Base-by-base conservation (phyloP, 2,888 invertebrate genomes). In the Acleris sparsana region DNA sequence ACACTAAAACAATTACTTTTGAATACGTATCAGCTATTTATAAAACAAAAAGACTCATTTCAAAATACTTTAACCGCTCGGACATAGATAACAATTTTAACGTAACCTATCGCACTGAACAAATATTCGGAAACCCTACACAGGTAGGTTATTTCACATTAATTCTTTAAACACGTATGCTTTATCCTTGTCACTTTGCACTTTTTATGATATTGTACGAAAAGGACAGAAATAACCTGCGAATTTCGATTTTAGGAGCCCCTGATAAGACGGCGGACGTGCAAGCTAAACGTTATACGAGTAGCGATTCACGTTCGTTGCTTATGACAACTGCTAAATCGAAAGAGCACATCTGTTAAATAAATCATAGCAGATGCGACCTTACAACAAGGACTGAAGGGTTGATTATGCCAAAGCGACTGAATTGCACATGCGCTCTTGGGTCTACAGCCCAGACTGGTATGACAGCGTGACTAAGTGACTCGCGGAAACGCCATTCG, bases 391-490 rank as follows among this genome's bases (percentile, higher is more conserved):
- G 13, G 39, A 39, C 0, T 39, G 13, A 13, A 39, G 13, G 39
- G 39, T 39, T 39, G 39, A 11, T 39, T 33, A 39, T 39, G 13
- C 13, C 39, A 39, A 39, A 39, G 39, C 39, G 39, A 39, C 39
- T 39, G 39, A 3, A 39, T 39, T 39, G 39, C 39, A 39, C 46
- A 17, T 46, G n/a, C 17, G 46, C 33, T 39, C 39, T 39, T 13
- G 39, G 4, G 29, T 20, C 20, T 51, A 16, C n/a, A 11, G 52
- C 13, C 18, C 17, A 33, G 33, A 63, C 56, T 57, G 53, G 53
- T 49, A 55, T 55, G 60, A 43, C 60, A 53, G 58, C 58, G 55
- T 65, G 64, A 64, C 64, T 60, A 60, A 65, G 51, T 60, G 60
- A 6, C 53, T 53, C 43, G 46, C 22, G 59, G 59, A 33, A 64